Evolutionary conservation across 2,797 vertebrate genomes (phyloP), one percentile per base, ranked within the genome.

Genomic region (Denticeps clupeoides): DNA sequence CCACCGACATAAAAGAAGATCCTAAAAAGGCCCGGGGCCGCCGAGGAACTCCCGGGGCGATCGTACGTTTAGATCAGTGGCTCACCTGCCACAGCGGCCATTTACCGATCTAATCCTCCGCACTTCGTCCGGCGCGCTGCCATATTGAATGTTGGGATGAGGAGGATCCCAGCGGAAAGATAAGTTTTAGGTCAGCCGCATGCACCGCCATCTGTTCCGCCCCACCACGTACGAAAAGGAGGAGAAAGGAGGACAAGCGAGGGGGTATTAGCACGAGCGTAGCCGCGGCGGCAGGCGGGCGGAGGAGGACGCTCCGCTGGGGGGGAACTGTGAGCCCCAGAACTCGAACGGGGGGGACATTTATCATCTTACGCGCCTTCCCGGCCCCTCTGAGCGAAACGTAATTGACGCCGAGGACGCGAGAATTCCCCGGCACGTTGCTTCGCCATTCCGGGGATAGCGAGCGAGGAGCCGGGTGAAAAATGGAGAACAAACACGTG

Each of bases 141-240:
- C 65, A 61, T 68, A 61, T 48, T 68, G 62, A 68, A 63, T 59
- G 55, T 56, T 54, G 45, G 48, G 61, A 68, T 60, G 56, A 41
- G 51, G n/a, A n/a, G n/a, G n/a, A 41, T 74, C 74, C 73, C 74
- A 18, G 31, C 68, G 74, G 76, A 78, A 22, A 38, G 32, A 67
- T 55, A 61, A 64, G 62, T 80, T 78, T 77, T 75, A 78, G 79
- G 74, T 79, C 74, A 72, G 68, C 60, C 70, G 65, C 73, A 72
- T 63, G 61, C 70, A 68, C 65, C 64, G 63, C 74, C 75, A 80
- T 78, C 73, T 80, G 75, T 73, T 79, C 66, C 47, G 45, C 64
- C 71, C 41, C 60, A 65, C 61, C 45, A 58, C 62, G 64, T 37
- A 48, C 63, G 66, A 63, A 58, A 69, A 58, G 61, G 32, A 43